A percentile compares a stretch with the other conserved stretches of the same genome.
phyloP scores from a whole-genome alignment of 2,888 invertebrate species.

The Ophion ellenae region DNA sequence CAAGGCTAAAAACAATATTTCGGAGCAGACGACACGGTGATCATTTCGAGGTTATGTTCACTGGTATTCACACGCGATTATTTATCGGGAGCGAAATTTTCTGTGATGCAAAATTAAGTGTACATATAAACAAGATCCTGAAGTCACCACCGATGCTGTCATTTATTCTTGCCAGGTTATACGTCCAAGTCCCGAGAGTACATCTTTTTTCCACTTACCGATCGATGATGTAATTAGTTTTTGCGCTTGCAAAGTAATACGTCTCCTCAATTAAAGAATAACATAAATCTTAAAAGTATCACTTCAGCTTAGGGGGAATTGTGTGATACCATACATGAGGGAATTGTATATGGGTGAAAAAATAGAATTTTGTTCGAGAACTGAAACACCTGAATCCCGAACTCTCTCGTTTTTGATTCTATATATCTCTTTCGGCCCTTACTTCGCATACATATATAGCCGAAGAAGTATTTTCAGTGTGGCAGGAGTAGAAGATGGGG shows the following conservation, averaged over 20 bases:
- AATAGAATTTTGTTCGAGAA: constrained; percentile 65
- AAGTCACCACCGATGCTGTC: neutral
- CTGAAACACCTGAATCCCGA: constrained; percentile 76
- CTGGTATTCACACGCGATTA: neutral
- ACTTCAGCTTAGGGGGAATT: constrained; percentile 21
- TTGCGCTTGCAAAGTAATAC: constrained; percentile 24
- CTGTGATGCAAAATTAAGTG: neutral
- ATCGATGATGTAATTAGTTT: constrained; percentile 68
- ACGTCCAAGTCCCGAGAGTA: neutral
- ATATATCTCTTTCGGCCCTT: neutral
- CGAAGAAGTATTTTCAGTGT: constrained; percentile 17
- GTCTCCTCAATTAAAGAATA: constrained; percentile 48
- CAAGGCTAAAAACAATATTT: neutral
- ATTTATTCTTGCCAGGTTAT: neutral
- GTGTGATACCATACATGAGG: constrained; percentile 25
- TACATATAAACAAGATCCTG: neutral
- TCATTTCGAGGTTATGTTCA: constrained; percentile 55
- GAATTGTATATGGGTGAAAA: constrained; percentile 24
- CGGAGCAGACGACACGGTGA: constrained; percentile 52
- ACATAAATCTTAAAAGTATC: constrained; percentile 11
- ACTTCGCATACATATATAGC: neutral
- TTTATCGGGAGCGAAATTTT: neutral
- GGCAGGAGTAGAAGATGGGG: constrained; percentile 8
- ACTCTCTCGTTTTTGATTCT: constrained; percentile 65
- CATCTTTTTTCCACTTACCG: constrained; percentile 55